phyloP scores from a whole-genome alignment of 2,888 invertebrate species.

The Hybos culiciformis region DNA sequence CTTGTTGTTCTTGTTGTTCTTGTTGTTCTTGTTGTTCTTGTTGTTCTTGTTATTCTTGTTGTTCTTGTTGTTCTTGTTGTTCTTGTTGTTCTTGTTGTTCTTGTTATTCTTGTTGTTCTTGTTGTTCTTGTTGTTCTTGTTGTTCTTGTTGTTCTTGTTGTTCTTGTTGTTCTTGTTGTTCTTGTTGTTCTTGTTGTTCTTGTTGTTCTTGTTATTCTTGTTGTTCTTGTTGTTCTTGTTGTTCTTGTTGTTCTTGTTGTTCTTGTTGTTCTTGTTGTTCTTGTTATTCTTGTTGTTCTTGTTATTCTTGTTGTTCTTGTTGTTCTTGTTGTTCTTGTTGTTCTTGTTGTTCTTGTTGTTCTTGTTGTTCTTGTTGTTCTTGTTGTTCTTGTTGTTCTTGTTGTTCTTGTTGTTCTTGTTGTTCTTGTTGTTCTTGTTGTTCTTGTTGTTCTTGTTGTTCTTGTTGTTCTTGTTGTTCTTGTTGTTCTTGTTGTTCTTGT shows the following conservation, averaged over 20 bases:
- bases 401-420: slow-evolving; percentile 1
- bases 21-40: too few relatives aligned
- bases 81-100: neutral
- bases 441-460: slow-evolving; percentile 1
- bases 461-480: slow-evolving; percentile 1
- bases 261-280: neutral
- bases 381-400: neutral
- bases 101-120: neutral
- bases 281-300: neutral
- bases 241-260: neutral
- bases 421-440: slow-evolving; percentile 5
- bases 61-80: neutral
- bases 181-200: neutral
- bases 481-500: neutral
- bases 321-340: neutral
- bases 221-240: neutral
- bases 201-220: neutral
- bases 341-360: neutral
- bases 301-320: neutral
- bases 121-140: neutral
- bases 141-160: neutral
- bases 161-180: neutral
- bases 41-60: neutral
- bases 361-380: neutral
- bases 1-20: too few relatives aligned